Evolutionary conservation across 1,140 invertebrate species (phyloP).

Genomic region (Radopholus similis): DNA sequence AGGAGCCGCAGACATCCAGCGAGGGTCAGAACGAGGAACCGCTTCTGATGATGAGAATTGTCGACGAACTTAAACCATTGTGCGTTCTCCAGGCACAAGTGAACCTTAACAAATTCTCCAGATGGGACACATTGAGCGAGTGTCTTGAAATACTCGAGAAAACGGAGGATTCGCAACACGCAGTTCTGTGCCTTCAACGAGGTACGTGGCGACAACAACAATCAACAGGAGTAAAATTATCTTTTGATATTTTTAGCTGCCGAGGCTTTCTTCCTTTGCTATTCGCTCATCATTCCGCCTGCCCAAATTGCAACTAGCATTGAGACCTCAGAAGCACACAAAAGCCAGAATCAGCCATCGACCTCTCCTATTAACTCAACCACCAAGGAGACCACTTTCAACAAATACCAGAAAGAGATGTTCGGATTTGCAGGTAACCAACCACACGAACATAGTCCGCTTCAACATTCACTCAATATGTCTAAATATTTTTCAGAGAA

Average conservation of each 20-base stretch:
- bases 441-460: background rate
- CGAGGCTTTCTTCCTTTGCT: constrained; percentile 65
- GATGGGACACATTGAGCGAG: constrained; percentile 76
- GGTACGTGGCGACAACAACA: background rate
- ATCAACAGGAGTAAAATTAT: background rate
- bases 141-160: constrained; percentile 66
- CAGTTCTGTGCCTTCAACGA: constrained; percentile 73
- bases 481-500: constrained; percentile 67
- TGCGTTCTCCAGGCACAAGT: no score
- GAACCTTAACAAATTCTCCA: no score
- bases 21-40: background rate
- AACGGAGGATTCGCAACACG: constrained; percentile 72
- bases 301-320: background rate
- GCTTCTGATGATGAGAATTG: constrained; percentile 6
- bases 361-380: background rate
- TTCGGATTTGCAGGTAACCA: constrained; percentile 49
- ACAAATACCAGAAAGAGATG: constrained; percentile 44
- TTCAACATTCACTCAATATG: background rate
- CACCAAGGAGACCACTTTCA: no score
- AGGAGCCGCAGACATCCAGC: background rate
- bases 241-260: constrained; percentile 66
- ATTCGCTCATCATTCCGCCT: constrained; percentile 36
- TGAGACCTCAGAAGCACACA: no score
- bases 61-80: constrained; percentile 67
- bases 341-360: background rate